Conservation (phyloP, 2,888 invertebrate species). For the Drosophila ochracea region DNA sequence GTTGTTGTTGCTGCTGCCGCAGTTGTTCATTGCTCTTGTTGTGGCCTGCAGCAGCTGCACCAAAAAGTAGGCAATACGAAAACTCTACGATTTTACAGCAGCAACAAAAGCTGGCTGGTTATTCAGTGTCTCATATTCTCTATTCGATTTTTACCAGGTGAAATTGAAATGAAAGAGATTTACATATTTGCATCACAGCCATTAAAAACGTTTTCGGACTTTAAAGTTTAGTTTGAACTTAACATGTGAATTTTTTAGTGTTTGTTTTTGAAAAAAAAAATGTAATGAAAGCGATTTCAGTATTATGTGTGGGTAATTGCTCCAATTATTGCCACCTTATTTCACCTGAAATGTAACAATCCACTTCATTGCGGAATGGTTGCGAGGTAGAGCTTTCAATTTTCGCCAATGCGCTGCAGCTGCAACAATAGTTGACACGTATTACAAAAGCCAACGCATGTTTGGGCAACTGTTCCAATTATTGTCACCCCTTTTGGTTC, state of each 20-base stretch:
- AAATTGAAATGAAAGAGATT: neutral
- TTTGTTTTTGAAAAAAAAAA: neutral
- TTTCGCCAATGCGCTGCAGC: neutral
- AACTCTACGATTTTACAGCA: conserved; percentile 13
- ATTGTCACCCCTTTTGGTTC: conserved; percentile 52
- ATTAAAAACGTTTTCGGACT: neutral
- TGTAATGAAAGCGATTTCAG: neutral
- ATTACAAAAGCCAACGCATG: conserved; percentile 16
- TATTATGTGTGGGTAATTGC: neutral
- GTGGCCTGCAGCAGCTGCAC: conserved; percentile 36
- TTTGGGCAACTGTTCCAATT: conserved; percentile 53
- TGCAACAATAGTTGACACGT: conserved; percentile 10
- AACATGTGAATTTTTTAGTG: neutral
- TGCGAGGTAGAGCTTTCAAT: neutral
- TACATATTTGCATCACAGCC: neutral
- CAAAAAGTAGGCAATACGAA: conserved; percentile 50
- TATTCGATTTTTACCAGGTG: too few species aligned
- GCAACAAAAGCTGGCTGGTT: conserved; percentile 2
- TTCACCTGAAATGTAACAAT: neutral
- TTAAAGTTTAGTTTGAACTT: neutral
- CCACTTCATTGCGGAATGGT: neutral
- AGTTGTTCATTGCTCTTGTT: conserved; percentile 8
- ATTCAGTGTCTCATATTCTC: neutral
- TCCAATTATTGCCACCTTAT: neutral
- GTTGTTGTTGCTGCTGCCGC: conserved; percentile 11